Evolutionary conservation across 2,888 invertebrate species (phyloP), one percentile per base, ranked within the genome.

Genomic region (Eutolmus rufibarbis): DNA sequence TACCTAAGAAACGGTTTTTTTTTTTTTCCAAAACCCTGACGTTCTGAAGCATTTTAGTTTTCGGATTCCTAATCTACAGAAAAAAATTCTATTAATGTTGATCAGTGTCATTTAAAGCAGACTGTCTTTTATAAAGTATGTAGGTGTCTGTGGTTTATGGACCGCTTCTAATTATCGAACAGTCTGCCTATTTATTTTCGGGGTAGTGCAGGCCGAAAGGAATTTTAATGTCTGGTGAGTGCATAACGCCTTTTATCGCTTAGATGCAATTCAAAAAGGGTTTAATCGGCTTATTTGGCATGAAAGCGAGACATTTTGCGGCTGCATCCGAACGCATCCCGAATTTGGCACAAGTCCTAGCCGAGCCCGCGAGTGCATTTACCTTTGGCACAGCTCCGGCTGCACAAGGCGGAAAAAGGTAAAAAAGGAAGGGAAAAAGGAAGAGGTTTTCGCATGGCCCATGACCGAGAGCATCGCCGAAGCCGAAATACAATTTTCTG

Each of bases 401-500:
- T 19, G 37, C 34, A 76, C n/a, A 16, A 34, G 34, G n/a, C 7
- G 76, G 43, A 14, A 46, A 46, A 46, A 14, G 16, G 43, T 14
- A 14, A 14, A 76, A 76, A 76, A 76, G 31, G 19, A 31, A n/a
- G 14, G 34, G 16, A 31, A 76, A 76, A 76, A 76, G 37, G 37
- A 28, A 76, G 31, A 34, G 19, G 7, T 9, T 76, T 78, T 81
- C 37, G n/a, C 82, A 82, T 37, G 66, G 37, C 66, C 66, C 82
- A 82, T 57, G 82, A 82, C 66, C 82, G 82, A 82, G 66, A 82
- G 12, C 34, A 40, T 37, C 19, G 37, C 57, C n/a, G 40, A 37
- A 86, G 14, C 40, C 31, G 40, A 77, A 86, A 56, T 23, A 78
- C 40, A 78, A 78, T 78, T 16, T 86, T 78, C 56, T 46, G 46